Evolutionary conservation across 1,140 invertebrate species (phyloP).

Genomic region (Stegodyphus dumicola): DNA sequence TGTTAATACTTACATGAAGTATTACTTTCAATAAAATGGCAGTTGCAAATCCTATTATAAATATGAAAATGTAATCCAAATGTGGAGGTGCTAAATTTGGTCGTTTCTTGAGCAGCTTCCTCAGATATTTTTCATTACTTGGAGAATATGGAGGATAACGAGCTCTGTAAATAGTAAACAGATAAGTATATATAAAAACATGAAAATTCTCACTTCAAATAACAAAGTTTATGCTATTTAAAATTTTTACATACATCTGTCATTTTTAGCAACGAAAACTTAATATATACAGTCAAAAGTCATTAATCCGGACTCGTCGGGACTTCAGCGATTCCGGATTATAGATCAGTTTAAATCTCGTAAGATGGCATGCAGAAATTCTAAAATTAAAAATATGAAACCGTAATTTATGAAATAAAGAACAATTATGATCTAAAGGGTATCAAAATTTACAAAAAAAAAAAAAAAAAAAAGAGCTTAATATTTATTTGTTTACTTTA

Average conservation of each 20-base stretch:
- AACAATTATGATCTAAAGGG: too few relatives aligned
- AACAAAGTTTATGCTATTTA: background rate
- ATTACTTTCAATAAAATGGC: conserved; percentile 44
- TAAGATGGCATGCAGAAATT: too few relatives aligned
- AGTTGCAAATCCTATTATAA: conserved; percentile 36
- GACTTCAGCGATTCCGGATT: too few relatives aligned
- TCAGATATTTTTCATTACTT: conserved; percentile 67
- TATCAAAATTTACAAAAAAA: too few relatives aligned
- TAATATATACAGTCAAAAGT: background rate
- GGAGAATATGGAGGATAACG: conserved; percentile 71
- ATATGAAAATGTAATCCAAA: conserved; percentile 43
- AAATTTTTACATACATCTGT: background rate
- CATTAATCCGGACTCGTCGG: too few relatives aligned
- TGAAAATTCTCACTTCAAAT: background rate
- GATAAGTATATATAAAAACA: background rate
- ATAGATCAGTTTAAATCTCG: too few relatives aligned
- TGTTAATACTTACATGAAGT: conserved; percentile 36
- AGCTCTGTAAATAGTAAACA: conserved; percentile 64
- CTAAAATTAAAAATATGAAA: too few relatives aligned
- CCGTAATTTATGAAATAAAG: too few relatives aligned
- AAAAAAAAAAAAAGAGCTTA: too few relatives aligned
- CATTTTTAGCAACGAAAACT: background rate
- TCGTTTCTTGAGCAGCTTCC: conserved; percentile 64
- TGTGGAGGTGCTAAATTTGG: conserved; percentile 27
- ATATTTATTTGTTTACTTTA: too few relatives aligned